Evolutionary conservation across 2,888 invertebrate species (phyloP).

Genomic region (Tridacna crocea): DNA sequence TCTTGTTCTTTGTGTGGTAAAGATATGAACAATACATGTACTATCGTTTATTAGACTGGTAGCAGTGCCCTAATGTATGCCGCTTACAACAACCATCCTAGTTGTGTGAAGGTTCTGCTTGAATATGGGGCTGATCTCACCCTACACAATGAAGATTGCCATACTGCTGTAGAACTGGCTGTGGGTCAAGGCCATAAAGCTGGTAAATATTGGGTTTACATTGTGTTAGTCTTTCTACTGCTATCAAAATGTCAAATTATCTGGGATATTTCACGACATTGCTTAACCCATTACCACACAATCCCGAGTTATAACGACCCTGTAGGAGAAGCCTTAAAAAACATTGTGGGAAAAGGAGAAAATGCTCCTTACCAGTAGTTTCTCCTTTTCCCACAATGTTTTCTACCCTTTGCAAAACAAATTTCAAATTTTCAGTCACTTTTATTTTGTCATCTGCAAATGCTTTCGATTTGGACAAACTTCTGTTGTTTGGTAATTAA

Average conservation of each 20-base stretch:
- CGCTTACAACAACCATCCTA: conserved; percentile 94
- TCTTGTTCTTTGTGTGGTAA: too few species aligned
- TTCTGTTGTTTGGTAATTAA: too few species aligned
- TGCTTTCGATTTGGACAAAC: too few species aligned
- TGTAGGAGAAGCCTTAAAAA: neutral
- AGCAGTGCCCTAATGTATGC: conserved; percentile 97
- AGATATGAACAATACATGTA: too few species aligned
- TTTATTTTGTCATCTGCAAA: too few species aligned
- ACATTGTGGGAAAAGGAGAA: neutral
- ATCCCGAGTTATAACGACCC: neutral
- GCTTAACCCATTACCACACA: too few species aligned
- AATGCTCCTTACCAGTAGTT: neutral
- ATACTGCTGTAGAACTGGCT: conserved; percentile 93
- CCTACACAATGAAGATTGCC: conserved; percentile 91
- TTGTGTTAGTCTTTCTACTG: too few species aligned
- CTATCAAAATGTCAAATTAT: too few species aligned
- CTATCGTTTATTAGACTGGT: conserved; percentile 87
- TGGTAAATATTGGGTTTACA: conserved; percentile 79
- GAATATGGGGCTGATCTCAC: conserved; percentile 92
- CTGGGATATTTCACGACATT: too few species aligned
- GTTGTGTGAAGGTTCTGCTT: conserved; percentile 93
- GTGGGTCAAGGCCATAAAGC: conserved; percentile 87
- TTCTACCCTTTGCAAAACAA: neutral
- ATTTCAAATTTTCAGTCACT: too few species aligned
- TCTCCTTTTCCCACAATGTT: conserved; percentile 7